A percentile compares a stretch with the other conserved stretches of the same genome.
phyloP scores from a whole-genome alignment of 2,888 invertebrate species.

The Drosophila pseudotakahashii region DNA sequence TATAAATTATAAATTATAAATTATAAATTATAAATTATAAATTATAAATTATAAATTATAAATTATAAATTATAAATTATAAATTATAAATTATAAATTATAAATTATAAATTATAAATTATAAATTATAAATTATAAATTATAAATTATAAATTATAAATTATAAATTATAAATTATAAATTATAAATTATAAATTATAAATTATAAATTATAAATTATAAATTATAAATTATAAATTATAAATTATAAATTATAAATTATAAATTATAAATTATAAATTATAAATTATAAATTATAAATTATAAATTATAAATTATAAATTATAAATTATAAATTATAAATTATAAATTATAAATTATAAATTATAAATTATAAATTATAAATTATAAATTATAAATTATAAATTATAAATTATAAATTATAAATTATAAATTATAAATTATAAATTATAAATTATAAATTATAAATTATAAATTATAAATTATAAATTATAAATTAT shows the following conservation, averaged over 20 bases:
- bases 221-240: neutral
- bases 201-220: neutral
- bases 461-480: conserved; percentile 4
- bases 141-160: conserved; percentile 4
- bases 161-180: conserved; percentile 4
- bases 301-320: conserved; percentile 2
- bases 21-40: conserved; percentile 4
- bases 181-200: conserved; percentile 4
- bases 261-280: neutral
- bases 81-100: conserved; percentile 4
- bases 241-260: neutral
- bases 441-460: conserved; percentile 1
- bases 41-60: conserved; percentile 4
- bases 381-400: too few species aligned
- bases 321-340: conserved; percentile 1
- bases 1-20: conserved; percentile 3
- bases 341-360: too few species aligned
- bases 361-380: too few species aligned
- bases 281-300: conserved; percentile 1
- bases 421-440: too few species aligned
- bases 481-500: conserved; percentile 4
- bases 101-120: conserved; percentile 4
- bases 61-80: conserved; percentile 4
- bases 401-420: too few species aligned
- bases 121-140: conserved; percentile 4